These are phyloP conservation scores for Gasterosteus nipponicus DNA, from an alignment of 2,113 vertebrate species.

Conservation along the genomic window DNA sequence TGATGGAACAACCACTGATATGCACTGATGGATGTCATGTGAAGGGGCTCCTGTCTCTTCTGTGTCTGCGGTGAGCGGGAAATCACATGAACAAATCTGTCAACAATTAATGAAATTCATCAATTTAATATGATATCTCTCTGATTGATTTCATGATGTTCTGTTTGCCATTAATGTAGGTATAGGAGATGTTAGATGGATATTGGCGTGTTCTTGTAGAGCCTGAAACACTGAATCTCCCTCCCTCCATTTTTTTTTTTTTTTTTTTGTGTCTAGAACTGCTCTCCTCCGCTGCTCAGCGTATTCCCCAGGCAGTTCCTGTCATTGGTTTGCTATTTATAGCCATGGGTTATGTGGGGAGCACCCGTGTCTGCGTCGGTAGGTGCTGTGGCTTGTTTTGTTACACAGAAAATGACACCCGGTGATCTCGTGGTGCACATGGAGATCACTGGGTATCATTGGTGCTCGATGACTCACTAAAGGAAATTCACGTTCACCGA, in stretches of 20 bases:
- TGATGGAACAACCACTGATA: not conserved
- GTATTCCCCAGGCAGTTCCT: constrained; percentile 61
- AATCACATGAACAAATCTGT: not conserved
- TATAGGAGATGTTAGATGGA: not conserved
- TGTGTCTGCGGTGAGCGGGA: not conserved
- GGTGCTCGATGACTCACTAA: constrained; percentile 8
- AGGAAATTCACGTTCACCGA: constrained; percentile 28
- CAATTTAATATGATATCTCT: not conserved
- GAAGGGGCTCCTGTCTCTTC: not conserved
- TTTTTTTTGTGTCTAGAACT: constrained; percentile 23
- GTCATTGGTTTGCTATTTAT: constrained; percentile 71
- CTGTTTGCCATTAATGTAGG: constrained; percentile 13
- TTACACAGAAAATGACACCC: constrained; percentile 1
- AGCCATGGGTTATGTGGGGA: constrained; percentile 55
- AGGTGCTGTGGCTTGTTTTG: constrained; percentile 23
- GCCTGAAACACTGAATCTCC: constrained; percentile 25
- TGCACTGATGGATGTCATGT: constrained; percentile 6
- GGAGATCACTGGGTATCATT: too few relatives aligned
- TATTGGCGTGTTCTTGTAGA: constrained; percentile 10
- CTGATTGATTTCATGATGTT: not conserved
- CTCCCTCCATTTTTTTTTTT: not conserved
- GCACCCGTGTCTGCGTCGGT: constrained; percentile 45
- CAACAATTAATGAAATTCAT: not conserved
- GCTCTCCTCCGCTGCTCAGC: constrained; percentile 46
- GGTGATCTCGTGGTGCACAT: constrained; percentile 6